Evolutionary conservation across 2,888 invertebrate species (phyloP), one percentile per base, ranked within the genome.

Genomic region (Rhagonycha lutea): DNA sequence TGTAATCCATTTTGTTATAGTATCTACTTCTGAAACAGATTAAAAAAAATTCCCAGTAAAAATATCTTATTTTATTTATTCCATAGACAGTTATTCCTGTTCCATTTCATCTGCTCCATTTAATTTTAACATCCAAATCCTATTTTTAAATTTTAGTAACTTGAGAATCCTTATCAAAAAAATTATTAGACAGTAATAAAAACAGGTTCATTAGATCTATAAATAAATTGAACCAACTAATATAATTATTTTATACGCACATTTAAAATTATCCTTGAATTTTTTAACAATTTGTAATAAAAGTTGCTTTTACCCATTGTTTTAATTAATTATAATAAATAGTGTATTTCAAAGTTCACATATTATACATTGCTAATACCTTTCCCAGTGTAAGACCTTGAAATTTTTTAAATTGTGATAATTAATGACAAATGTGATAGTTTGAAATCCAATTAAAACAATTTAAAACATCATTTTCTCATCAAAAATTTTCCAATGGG

Each of bases 401-500:
- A 47, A 47, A 47, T 47, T 47, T 32, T 47, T 47, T 47, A 47
- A 47, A n/a, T 47, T n/a, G 47, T 7, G 47, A n/a, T 47, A 47
- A 47, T 47, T 47, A 28, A 47, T 47, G 47, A 47, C 12, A 47
- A 47, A n/a, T n/a, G n/a, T 47, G 47, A 4, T 47, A 47, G 12
- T 47, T 47, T 7, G 2, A 47, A 47, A n/a, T 47, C 47, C n/a
- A 47, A 12, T 65, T 24, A 24, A n/a, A 23, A 24, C 24, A 63
- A 14, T 24, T 63, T 63, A 62, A 2, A 10, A 12, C 9, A 14
- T 11, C 14, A 18, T 18, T 65, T 12, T n/a, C 26, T 24, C 23
- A 26, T n/a, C 8, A 65, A 10, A 65, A 65, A 26, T 65, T 87
- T 85, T 81, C 92, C 92, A 77, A 83, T 83, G 0, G 90, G 90